Percentiles rank a stretch among this genome's conserved stretches.
Evolutionary conservation across 2,797 vertebrate genomes (phyloP).

Genomic region (Pseudomugil tenellus): DNA sequence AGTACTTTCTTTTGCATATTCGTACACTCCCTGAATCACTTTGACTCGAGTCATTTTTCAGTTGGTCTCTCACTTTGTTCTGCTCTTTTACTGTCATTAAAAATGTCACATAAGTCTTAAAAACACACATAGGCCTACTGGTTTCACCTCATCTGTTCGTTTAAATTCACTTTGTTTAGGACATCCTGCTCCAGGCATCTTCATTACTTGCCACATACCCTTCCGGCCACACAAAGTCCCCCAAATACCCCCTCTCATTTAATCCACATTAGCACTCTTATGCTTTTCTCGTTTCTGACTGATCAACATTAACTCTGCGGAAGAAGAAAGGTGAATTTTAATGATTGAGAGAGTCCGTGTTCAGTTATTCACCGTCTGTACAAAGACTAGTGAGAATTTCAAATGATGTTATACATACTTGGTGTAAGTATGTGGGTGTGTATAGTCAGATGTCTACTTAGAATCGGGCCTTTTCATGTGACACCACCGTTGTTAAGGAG

Average conservation of each 20-base stretch:
- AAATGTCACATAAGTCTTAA: constrained; percentile 5
- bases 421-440: neutral
- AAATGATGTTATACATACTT: neutral
- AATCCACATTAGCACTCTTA: constrained; percentile 27
- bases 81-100: constrained; percentile 8
- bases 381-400: neutral
- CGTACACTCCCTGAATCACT: neutral
- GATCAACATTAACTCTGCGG: constrained; percentile 24
- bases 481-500: constrained; percentile 4
- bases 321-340: constrained; percentile 26
- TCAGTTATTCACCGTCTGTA: neutral
- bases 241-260: constrained; percentile 18
- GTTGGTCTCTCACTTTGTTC: neutral
- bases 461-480: neutral
- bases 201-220: constrained; percentile 1
- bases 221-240: neutral
- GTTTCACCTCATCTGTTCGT: constrained; percentile 19
- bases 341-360: neutral
- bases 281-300: constrained; percentile 30
- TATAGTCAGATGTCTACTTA: neutral
- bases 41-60: neutral
- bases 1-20: neutral
- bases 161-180: constrained; percentile 29
- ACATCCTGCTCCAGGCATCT: constrained; percentile 32
- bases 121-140: constrained; percentile 1